Evolutionary conservation across 2,888 invertebrate species (phyloP).

Genomic region (Kryphioiulus occultus): DNA sequence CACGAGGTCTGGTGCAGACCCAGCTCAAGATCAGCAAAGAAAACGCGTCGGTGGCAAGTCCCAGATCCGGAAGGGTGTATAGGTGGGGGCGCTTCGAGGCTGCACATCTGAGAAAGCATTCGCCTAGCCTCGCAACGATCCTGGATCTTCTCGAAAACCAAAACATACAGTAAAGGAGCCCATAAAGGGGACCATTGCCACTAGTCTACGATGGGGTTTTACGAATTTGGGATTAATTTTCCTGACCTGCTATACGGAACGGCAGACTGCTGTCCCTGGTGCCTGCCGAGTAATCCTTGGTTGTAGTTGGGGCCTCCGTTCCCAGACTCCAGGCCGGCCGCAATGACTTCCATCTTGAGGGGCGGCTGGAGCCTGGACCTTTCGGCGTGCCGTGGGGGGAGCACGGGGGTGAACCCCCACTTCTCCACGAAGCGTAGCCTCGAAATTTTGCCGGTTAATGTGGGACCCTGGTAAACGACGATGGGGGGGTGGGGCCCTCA

Average conservation of each 20-base stretch:
- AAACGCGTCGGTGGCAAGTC: too few species aligned
- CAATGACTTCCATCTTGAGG: constrained; percentile 47
- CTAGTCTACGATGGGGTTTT: too few species aligned
- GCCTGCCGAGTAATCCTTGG: constrained; percentile 47
- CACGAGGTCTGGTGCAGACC: too few species aligned
- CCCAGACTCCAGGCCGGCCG: constrained; percentile 51
- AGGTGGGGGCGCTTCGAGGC: too few species aligned
- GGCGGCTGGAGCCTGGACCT: constrained; percentile 57
- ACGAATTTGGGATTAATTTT: not conserved
- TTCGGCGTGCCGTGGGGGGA: constrained; percentile 90
- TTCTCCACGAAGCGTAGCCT: constrained; percentile 96
- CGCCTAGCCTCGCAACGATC: too few species aligned
- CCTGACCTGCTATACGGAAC: constrained; percentile 48
- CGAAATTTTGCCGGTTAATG: constrained; percentile 78
- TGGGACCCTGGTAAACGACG: not conserved
- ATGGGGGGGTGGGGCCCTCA: not conserved
- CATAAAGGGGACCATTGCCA: too few species aligned
- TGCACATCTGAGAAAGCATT: too few species aligned
- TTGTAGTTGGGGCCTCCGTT: constrained; percentile 51
- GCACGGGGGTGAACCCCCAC: constrained; percentile 98
- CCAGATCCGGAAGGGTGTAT: too few species aligned
- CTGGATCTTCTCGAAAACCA: too few species aligned
- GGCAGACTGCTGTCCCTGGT: constrained; percentile 33
- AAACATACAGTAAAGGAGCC: too few species aligned
- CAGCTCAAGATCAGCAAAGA: too few species aligned